Evolutionary conservation across 2,113 vertebrate genomes (phyloP), one percentile per base, ranked within the genome.

Genomic region (Tragelaphus imberbis): DNA sequence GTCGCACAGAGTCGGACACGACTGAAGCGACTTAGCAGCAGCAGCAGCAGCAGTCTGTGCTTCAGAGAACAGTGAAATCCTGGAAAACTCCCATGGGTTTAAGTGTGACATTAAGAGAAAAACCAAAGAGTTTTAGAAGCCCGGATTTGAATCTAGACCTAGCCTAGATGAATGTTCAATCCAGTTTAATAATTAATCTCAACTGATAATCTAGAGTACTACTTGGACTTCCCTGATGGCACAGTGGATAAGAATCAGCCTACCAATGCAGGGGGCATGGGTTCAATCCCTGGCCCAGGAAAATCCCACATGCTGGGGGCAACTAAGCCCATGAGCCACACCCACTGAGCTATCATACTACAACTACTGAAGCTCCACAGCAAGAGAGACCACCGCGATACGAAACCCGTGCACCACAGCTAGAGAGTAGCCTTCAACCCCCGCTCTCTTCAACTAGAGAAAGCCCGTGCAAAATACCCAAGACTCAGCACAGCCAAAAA

Each of bases 351-450:
- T 44, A 3, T 27, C 3, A 0, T 3, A 40, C 23, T 77, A 13
- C 71, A 27, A 14, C 6, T 27, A 44, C 71, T 7, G 23, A 77
- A 14, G 36, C 40, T 14, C 40, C 71, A 77, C 40, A 25, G 36
- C 68, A 27, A 77, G 40, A 77, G 71, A 44, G 4, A 15, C 23
- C 40, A 27, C 23, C 40, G 2, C 3, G 1, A 27, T 15, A 13
- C 44, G 40, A 14, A 27, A 40, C 71, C 33, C 1, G 0, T 27
- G 71, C 3, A 2, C 40, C 21, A 14, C 23, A 25, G 5, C 23
- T 44, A 44, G 12, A 25, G 36, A 44, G 71, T 25, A 14, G 71
- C 23, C 71, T n/a, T 19, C 19, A 23, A 1, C 5, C n/a, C 9
- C 71, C 0, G 3, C 71, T 13, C 21, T 27, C 71, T 77, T 40